Conservation (phyloP, 2,797 vertebrate genomes). For the Girardinus metallicus region DNA sequence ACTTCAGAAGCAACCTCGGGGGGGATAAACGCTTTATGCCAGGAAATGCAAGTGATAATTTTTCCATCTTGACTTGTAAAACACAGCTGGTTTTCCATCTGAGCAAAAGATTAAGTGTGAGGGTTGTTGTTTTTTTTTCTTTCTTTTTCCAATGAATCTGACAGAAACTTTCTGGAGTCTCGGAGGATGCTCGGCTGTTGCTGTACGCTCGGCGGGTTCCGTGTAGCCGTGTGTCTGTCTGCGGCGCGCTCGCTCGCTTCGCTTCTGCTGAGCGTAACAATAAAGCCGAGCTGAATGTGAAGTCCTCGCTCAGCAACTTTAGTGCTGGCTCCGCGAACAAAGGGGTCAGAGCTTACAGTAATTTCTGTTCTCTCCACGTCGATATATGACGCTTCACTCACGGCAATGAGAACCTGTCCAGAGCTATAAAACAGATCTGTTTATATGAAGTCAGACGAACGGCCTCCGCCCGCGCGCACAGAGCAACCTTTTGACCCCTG, state of each 20-base stretch:
- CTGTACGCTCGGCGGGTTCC: background rate
- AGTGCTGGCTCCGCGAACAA: conserved; percentile 69
- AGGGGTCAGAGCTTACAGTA: conserved; percentile 70
- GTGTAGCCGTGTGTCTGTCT: conserved; percentile 1
- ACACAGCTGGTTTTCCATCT: conserved; percentile 24
- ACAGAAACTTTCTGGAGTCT: conserved; percentile 14
- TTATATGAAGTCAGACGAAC: conserved; percentile 24
- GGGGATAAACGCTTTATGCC: conserved; percentile 40
- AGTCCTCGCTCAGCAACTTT: conserved; percentile 78
- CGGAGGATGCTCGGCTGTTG: conserved; percentile 10
- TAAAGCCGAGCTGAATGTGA: conserved; percentile 70
- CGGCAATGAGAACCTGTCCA: conserved; percentile 57
- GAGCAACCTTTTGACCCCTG: conserved; percentile 45
- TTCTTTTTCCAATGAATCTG: conserved; percentile 2
- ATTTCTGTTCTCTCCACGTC: conserved; percentile 70
- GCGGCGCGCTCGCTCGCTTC: conserved; percentile 19
- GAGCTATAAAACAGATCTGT: conserved; percentile 52
- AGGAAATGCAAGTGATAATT: conserved; percentile 43
- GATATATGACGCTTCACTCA: conserved; percentile 63
- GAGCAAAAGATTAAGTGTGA: conserved; percentile 17
- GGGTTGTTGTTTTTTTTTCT: background rate
- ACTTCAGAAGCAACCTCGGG: conserved; percentile 40
- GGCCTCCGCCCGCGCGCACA: conserved; percentile 26
- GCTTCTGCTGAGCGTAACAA: conserved; percentile 69
- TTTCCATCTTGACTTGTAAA: conserved; percentile 34